phyloP scores from a whole-genome alignment of 2,888 invertebrate species.

The Sminthurides aquaticus region DNA sequence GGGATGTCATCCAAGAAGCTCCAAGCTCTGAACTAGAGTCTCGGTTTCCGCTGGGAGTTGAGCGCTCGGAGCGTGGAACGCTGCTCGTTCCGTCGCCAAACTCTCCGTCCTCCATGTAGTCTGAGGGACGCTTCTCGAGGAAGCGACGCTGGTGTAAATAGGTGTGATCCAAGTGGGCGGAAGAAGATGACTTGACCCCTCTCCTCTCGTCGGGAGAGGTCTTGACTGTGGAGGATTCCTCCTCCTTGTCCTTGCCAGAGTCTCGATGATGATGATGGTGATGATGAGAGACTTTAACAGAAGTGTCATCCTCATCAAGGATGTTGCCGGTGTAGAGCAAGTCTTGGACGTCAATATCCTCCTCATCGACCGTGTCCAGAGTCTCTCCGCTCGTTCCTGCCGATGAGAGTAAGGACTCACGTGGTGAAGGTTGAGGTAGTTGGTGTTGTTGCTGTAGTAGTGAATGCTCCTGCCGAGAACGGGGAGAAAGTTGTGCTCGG shows the following conservation, averaged over 20 bases:
- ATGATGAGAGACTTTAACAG: background rate
- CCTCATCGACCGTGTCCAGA: background rate
- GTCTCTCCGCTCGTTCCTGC: background rate
- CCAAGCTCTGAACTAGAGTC: background rate
- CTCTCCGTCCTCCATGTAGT: background rate
- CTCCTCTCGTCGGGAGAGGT: background rate
- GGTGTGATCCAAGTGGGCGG: background rate
- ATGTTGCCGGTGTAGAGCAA: background rate
- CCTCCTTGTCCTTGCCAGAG: background rate
- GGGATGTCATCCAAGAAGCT: background rate
- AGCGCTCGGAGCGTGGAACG: background rate
- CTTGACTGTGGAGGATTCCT: background rate
- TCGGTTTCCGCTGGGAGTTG: background rate
- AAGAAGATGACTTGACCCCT: background rate
- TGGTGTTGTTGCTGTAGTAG: background rate
- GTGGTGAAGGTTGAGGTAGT: background rate
- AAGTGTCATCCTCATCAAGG: background rate
- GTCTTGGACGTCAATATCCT: background rate
- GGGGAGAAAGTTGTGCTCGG: background rate
- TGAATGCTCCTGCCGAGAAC: background rate
- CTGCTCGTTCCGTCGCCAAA: background rate
- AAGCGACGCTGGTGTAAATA: background rate
- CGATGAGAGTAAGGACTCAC: background rate
- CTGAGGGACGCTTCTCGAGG: background rate
- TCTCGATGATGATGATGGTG: background rate